Evolutionary conservation across 1,140 invertebrate genomes (phyloP).

Genomic region (Temnothorax nylanderi): DNA sequence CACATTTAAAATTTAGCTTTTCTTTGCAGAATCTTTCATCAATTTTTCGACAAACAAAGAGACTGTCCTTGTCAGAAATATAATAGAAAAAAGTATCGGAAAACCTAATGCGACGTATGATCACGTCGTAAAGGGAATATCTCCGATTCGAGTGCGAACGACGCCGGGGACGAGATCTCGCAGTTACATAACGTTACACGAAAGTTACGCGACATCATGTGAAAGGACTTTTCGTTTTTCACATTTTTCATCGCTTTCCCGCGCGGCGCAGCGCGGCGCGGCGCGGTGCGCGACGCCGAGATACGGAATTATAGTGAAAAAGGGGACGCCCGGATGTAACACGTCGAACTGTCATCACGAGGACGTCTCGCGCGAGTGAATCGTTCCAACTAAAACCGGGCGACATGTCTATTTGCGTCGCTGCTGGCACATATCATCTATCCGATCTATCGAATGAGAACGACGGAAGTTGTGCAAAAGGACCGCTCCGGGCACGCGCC

Average conservation of each 20-base stretch:
- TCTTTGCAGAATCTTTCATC: neutral
- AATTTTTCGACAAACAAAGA: neutral
- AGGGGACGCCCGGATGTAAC: constrained; percentile 63
- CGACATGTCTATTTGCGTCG: constrained; percentile 61
- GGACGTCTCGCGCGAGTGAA: constrained; percentile 58
- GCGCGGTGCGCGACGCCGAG: constrained; percentile 22
- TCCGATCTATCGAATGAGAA: constrained; percentile 53
- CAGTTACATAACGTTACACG: constrained; percentile 59
- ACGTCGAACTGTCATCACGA: constrained; percentile 70
- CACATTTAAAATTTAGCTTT: neutral
- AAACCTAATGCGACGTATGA: constrained; percentile 44
- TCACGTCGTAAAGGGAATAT: constrained; percentile 40
- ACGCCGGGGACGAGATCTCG: constrained; percentile 23
- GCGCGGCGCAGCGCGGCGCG: constrained; percentile 6
- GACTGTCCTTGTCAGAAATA: constrained; percentile 3
- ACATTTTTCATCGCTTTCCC: constrained; percentile 61
- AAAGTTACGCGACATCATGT: constrained; percentile 57
- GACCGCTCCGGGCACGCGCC: constrained; percentile 42
- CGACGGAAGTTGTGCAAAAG: constrained; percentile 39
- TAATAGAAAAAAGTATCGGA: constrained; percentile 27
- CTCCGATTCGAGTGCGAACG: constrained; percentile 38
- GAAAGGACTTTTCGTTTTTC: constrained; percentile 41
- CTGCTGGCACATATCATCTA: constrained; percentile 50
- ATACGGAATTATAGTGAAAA: constrained; percentile 67
- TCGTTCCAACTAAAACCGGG: constrained; percentile 53